Evolutionary conservation across 1,140 invertebrate species (phyloP).

Genomic region (Drosophila teissieri): DNA sequence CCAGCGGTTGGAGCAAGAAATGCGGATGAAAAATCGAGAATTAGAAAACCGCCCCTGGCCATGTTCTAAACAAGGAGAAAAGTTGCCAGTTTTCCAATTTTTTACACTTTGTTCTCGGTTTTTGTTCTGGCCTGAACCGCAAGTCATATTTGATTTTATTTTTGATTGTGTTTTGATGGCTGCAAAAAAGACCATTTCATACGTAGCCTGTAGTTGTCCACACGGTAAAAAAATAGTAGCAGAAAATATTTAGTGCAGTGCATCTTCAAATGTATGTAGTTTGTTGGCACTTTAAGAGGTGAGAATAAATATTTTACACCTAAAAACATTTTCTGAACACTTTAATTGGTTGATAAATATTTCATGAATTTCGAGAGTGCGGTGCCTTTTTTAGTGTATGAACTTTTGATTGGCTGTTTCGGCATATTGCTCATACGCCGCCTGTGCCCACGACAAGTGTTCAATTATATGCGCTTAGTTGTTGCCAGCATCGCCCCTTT

Average conservation of each 20-base stretch:
- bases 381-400: constrained; percentile 4
- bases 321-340: too few species aligned
- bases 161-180: constrained; percentile 45
- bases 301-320: too few species aligned
- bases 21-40: constrained; percentile 18
- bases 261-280: too few species aligned
- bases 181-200: background rate
- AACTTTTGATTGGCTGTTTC: constrained; percentile 31
- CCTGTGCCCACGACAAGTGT: constrained; percentile 27
- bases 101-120: background rate
- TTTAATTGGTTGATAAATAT: too few species aligned
- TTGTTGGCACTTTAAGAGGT: too few species aligned
- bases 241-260: background rate
- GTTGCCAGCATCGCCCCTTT: constrained; percentile 2
- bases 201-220: background rate
- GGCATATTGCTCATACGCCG: constrained; percentile 35
- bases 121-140: constrained; percentile 16
- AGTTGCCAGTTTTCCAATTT: constrained; percentile 18
- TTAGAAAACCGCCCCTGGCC: constrained; percentile 7
- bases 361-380: too few species aligned
- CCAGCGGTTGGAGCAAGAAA: background rate
- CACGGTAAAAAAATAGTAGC: background rate
- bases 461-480: constrained; percentile 41
- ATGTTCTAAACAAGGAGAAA: constrained; percentile 3
- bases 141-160: constrained; percentile 46